A percentile compares a stretch with the other conserved stretches of the same genome.
Conservation (phyloP, 2,888 invertebrate genomes). For the Tiphia femorata region DNA sequence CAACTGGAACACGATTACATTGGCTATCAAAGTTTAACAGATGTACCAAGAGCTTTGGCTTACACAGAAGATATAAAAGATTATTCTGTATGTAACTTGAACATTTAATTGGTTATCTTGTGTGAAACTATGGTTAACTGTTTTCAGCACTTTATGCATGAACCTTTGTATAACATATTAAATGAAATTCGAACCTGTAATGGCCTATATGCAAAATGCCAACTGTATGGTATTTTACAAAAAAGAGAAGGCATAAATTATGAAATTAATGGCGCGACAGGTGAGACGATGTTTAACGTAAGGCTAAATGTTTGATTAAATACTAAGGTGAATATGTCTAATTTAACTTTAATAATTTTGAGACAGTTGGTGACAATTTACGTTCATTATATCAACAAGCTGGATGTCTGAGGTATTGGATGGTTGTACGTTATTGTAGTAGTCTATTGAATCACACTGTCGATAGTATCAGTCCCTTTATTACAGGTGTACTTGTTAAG, state of each 20-base stretch:
- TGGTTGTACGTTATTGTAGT: slow-evolving; percentile 94
- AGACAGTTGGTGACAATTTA: slow-evolving; percentile 79
- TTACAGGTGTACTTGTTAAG: slow-evolving; percentile 96
- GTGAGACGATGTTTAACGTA: no score
- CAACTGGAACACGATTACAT: slow-evolving; percentile 93
- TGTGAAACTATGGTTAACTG: not conserved
- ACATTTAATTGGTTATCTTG: not conserved
- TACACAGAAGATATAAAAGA: slow-evolving; percentile 77
- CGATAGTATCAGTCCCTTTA: slow-evolving; percentile 98
- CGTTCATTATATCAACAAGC: slow-evolving; percentile 84
- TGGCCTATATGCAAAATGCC: slow-evolving; percentile 84
- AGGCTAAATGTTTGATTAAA: no score
- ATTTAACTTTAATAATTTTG: slow-evolving; percentile 64
- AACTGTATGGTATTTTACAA: slow-evolving; percentile 86
- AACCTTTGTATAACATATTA: slow-evolving; percentile 82
- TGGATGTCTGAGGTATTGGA: slow-evolving; percentile 90
- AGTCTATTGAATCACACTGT: slow-evolving; percentile 94
- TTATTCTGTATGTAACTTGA: slow-evolving; percentile 63
- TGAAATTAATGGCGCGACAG: slow-evolving; percentile 74
- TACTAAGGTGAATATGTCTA: not conserved
- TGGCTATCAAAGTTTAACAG: slow-evolving; percentile 95
- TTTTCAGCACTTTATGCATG: slow-evolving; percentile 73
- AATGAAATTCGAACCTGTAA: slow-evolving; percentile 78
- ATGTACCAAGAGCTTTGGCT: slow-evolving; percentile 87
- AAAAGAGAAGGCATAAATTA: slow-evolving; percentile 86